Base-by-base conservation (phyloP, 2,888 invertebrate species). In the Agrotis clavis region DNA sequence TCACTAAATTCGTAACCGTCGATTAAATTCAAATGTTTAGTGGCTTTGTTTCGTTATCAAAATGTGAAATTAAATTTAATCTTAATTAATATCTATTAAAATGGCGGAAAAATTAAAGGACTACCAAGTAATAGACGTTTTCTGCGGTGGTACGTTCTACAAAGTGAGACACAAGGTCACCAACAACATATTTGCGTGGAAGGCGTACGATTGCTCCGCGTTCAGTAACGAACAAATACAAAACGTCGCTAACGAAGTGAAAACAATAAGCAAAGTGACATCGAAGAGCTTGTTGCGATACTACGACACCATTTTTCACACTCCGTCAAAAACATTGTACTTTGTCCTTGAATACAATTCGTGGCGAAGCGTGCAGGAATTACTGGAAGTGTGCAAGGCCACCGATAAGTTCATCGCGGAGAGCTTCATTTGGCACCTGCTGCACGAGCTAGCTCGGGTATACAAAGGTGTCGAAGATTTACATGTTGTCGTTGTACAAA, bases 161-260 rank as follows among this genome's bases (percentile, higher is more conserved):
- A 96, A 96, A 94, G 96, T 96, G 86, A 92, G 92, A 86, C 96
- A 96, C 94, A 96, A 96, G 94, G 94, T 94, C 93, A 96, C 94
- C 82, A 93, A 94, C 90, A 94, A 94, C 87, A 93, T 96, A 90
- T 95, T 94, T 89, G 93, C 95, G 86, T 96, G 96, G 96, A 95
- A 94, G 90, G 96, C 96, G 80, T 94, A 91, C 91, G 91, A 96
- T 88, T 96, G 96, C 85, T 92, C 93, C 79, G 89, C 91, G 85
- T 94, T 92, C 88, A 91, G 94, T 71, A 91, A 92, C 87, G 91
- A 94, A 88, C 94, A 95, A 90, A 92, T 96, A 91, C 92, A 94
- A 89, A 93, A 92, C 86, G 91, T 95, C 81, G 92, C 89, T 50
- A 92, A 90, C 83, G 96, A 96, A 90, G 95, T 95, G 84, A 94